Percentiles rank a stretch among this genome's conserved stretches.
Conservation (phyloP, 2,113 vertebrate species). For the Turdus rufiventris region DNA sequence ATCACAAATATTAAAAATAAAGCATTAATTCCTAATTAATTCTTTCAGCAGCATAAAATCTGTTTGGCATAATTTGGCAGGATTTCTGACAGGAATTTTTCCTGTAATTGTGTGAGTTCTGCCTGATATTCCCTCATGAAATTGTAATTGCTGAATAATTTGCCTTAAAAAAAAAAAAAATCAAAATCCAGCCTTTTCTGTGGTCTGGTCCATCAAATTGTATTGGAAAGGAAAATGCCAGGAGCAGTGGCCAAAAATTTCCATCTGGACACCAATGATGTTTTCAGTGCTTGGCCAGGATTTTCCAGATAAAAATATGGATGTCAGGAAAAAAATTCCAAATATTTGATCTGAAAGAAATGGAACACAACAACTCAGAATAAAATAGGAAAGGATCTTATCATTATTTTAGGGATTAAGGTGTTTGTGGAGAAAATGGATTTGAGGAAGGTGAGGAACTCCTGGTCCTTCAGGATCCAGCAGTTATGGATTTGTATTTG, state of each 20-base stretch:
- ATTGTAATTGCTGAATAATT: not conserved
- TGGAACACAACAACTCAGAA: fast-evolving
- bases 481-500: not conserved
- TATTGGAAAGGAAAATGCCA: not conserved
- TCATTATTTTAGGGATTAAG: not conserved
- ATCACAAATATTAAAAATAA: not conserved
- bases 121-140: not conserved
- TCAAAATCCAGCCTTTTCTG: not conserved
- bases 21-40: not conserved
- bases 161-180: not conserved
- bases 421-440: not conserved
- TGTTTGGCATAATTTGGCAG: not conserved
- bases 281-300: not conserved
- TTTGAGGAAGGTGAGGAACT: not conserved
- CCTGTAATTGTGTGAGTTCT: not conserved
- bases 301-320: not conserved
- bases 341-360: not conserved
- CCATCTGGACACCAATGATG: not conserved
- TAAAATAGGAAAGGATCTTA: not conserved
- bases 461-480: not conserved
- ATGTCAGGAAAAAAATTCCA: not conserved
- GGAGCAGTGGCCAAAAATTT: not conserved
- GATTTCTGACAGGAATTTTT: not conserved
- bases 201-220: not conserved
- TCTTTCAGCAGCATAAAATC: not conserved